Evolutionary conservation across 2,113 vertebrate species (phyloP).

Genomic region (Platycercus adscitus): DNA sequence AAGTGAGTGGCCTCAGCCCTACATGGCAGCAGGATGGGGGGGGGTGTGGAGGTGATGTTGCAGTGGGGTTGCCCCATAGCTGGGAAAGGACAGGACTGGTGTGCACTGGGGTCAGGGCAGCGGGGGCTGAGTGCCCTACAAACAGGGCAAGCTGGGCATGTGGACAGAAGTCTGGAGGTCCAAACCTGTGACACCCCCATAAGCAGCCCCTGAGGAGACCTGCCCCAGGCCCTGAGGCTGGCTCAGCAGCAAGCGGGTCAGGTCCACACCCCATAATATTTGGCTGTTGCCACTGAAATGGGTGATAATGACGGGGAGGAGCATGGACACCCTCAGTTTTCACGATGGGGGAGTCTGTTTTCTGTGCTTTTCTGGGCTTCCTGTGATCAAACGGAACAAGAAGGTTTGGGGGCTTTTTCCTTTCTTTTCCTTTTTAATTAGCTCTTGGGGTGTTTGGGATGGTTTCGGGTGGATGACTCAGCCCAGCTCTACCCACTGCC

Average conservation of each 20-base stretch:
- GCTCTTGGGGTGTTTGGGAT: neutral
- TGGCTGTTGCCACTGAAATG: neutral
- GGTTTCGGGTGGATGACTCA: neutral
- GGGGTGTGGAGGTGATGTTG: neutral
- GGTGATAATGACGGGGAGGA: neutral
- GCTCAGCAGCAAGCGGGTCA: neutral
- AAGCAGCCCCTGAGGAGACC: neutral
- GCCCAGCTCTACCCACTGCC: neutral
- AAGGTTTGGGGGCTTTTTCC: neutral
- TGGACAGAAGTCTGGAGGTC: neutral
- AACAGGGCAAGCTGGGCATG: accelerated
- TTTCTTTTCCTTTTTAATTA: neutral
- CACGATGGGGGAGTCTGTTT: neutral
- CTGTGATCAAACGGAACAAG: neutral
- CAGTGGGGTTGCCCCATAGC: accelerated
- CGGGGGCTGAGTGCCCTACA: neutral
- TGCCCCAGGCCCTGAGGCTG: neutral
- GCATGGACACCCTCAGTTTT: neutral
- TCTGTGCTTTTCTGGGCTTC: neutral
- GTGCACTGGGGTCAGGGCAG: neutral
- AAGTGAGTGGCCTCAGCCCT: neutral
- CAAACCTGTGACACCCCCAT: accelerated
- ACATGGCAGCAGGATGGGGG: accelerated
- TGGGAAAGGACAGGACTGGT: neutral
- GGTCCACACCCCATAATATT: neutral